These are phyloP conservation scores for Cydia amplana DNA, from an alignment of 1,140 invertebrate genomes.

Conservation along the genomic window DNA sequence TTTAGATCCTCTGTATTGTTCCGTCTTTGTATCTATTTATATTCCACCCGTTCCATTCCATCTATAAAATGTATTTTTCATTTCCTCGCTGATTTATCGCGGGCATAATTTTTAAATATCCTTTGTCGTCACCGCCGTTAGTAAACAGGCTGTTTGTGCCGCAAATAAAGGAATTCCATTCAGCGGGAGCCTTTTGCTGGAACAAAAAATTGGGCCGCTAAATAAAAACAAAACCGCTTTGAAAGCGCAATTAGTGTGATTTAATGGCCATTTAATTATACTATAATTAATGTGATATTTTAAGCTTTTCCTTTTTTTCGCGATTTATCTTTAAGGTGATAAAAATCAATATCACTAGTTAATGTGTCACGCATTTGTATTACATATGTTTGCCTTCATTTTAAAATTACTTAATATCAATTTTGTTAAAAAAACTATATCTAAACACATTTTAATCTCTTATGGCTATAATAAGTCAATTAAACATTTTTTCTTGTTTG, in stretches of 20 bases:
- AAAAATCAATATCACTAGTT: background rate
- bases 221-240: conserved; percentile 67
- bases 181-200: conserved; percentile 53
- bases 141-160: conserved; percentile 67
- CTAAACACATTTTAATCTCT: no score
- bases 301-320: conserved; percentile 48
- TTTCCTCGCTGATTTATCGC: conserved; percentile 61
- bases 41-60: conserved; percentile 13
- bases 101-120: conserved; percentile 70
- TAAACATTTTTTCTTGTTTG: background rate
- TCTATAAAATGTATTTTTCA: conserved; percentile 33
- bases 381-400: background rate
- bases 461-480: background rate
- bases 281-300: conserved; percentile 69
- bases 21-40: conserved; percentile 20
- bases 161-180: conserved; percentile 77
- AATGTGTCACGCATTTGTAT: background rate
- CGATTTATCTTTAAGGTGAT: background rate
- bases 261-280: conserved; percentile 76
- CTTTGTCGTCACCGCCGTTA: conserved; percentile 68
- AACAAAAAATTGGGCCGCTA: conserved; percentile 65
- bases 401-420: background rate
- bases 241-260: conserved; percentile 74
- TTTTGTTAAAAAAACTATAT: no score
- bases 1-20: conserved; percentile 23